These are phyloP conservation scores for Odontesthes bonariensis DNA, from an alignment of 2,113 vertebrate species.

Conservation along the genomic window DNA sequence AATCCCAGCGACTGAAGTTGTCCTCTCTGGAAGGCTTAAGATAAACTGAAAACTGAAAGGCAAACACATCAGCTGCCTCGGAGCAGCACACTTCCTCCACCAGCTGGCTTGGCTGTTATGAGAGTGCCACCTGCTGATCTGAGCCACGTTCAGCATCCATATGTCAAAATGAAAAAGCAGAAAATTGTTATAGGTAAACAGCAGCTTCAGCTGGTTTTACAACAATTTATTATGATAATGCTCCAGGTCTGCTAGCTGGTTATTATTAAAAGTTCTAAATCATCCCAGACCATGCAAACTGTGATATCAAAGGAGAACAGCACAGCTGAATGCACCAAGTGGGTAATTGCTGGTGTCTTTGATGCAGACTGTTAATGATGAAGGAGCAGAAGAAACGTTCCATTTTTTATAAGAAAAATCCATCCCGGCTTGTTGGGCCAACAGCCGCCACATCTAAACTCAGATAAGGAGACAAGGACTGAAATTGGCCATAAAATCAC, in stretches of 20 bases:
- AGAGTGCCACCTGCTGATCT: slow-evolving; percentile 80
- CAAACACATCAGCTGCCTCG: slow-evolving; percentile 33
- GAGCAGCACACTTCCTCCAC: neutral
- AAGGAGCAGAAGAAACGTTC: slow-evolving; percentile 4
- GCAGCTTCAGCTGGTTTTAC: slow-evolving; percentile 52
- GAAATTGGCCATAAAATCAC: neutral
- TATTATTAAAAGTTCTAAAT: slow-evolving; percentile 51
- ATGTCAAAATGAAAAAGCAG: slow-evolving; percentile 20
- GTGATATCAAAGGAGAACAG: slow-evolving; percentile 4
- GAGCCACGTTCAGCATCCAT: slow-evolving; percentile 26
- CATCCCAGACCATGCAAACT: slow-evolving; percentile 20
- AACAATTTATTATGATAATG: slow-evolving; percentile 48
- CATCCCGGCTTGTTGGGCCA: neutral
- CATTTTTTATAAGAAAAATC: neutral
- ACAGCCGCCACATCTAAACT: neutral
- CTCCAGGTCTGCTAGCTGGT: slow-evolving; percentile 22
- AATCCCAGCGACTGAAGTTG: slow-evolving; percentile 35
- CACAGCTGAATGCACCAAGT: slow-evolving; percentile 14
- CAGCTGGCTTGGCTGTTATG: slow-evolving; percentile 53
- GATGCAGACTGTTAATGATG: slow-evolving; percentile 32
- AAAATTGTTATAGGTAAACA: neutral
- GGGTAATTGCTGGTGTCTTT: slow-evolving; percentile 31
- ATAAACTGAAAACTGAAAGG: slow-evolving; percentile 53
- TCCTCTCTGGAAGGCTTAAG: slow-evolving; percentile 36
- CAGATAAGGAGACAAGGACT: neutral